These are phyloP conservation scores for Bagarius yarrelli DNA, from an alignment of 2,113 vertebrate genomes.

Conservation along the genomic window DNA sequence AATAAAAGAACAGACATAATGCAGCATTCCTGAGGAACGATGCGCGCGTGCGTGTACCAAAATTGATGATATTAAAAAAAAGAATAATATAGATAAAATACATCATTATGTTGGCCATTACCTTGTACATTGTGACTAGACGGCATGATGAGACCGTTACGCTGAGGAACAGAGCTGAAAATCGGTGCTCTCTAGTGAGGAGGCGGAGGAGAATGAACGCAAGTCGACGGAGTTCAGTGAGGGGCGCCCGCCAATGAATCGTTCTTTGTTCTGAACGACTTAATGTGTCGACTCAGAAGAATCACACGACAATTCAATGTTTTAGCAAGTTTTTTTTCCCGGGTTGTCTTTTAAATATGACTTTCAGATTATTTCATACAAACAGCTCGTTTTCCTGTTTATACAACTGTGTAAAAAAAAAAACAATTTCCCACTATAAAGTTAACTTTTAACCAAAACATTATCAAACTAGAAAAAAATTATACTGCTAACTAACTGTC, in stretches of 20 bases:
- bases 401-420: no score
- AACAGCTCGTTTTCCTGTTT: neutral
- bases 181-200: neutral
- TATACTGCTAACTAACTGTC: no score
- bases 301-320: neutral
- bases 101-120: constrained; percentile 24
- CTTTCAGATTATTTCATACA: neutral
- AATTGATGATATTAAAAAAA: neutral
- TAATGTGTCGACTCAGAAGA: neutral
- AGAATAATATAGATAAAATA: neutral
- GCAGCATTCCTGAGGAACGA: constrained; percentile 7
- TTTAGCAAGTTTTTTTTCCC: neutral
- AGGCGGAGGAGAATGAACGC: constrained; percentile 4
- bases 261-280: neutral
- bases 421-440: no score
- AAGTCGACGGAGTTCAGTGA: neutral
- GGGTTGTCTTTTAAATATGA: neutral
- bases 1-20: neutral
- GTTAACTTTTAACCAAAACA: no score
- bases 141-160: constrained; percentile 61
- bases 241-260: neutral
- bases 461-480: no score
- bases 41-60: neutral
- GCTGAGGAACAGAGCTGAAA: neutral
- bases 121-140: constrained; percentile 67